Conservation (phyloP, 2,113 vertebrate genomes). For the Pholis gunnellus region DNA sequence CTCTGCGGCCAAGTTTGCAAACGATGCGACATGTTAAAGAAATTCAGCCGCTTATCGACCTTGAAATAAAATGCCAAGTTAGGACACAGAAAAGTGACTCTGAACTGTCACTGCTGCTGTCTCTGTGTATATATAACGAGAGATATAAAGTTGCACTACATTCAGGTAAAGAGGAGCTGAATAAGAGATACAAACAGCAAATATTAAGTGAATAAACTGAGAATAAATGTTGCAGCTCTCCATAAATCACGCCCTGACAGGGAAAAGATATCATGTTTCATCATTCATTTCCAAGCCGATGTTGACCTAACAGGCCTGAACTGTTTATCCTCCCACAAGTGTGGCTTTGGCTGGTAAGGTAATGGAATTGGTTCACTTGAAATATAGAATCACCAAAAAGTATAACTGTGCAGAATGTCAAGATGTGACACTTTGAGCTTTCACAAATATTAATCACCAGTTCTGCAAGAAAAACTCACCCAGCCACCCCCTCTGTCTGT, state of each 20-base stretch:
- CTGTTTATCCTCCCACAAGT: slow-evolving; percentile 5
- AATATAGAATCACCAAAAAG: slow-evolving; percentile 13
- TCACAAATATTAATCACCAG: not conserved
- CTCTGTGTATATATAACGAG: not conserved
- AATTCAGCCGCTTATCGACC: slow-evolving; percentile 3
- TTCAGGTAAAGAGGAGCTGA: slow-evolving; percentile 18
- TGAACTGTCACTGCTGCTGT: not conserved
- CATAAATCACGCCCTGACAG: slow-evolving; percentile 42
- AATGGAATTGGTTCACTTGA: not conserved
- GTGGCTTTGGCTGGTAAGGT: slow-evolving; percentile 17
- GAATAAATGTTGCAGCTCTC: slow-evolving; percentile 34
- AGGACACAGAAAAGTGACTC: not conserved
- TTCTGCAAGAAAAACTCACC: slow-evolving; percentile 3
- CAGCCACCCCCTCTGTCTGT: not conserved
- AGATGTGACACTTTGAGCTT: slow-evolving; percentile 10
- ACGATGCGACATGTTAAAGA: not conserved
- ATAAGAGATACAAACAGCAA: slow-evolving; percentile 1
- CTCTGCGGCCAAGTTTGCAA: slow-evolving; percentile 22
- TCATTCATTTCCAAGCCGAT: slow-evolving; percentile 32
- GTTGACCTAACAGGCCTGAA: slow-evolving; percentile 1
- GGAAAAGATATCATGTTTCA: slow-evolving; percentile 37
- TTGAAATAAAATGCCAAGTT: slow-evolving; percentile 27
- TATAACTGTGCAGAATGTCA: not conserved
- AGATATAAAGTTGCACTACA: not conserved
- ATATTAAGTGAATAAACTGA: not conserved